A percentile compares a stretch with the other conserved stretches of the same genome.
These are phyloP conservation scores for Sarcophaga subvicina DNA, from an alignment of 2,888 invertebrate genomes.

Conservation along the genomic window DNA sequence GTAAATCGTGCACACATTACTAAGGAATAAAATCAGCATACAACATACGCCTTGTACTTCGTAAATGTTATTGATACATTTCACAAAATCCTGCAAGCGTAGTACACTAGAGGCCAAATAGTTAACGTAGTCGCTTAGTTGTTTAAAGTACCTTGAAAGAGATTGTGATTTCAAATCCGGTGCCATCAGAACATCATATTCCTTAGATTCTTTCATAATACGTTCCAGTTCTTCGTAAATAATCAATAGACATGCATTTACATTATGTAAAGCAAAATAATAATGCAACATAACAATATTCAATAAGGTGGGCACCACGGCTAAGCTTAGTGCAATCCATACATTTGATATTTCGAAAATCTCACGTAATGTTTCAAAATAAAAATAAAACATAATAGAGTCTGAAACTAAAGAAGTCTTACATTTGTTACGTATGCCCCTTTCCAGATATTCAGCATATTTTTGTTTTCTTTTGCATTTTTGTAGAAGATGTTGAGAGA, in stretches of 20 bases:
- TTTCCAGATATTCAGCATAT: not conserved
- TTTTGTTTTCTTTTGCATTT: conserved; percentile 3
- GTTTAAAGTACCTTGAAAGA: not conserved
- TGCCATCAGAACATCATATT: not conserved
- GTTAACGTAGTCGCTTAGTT: not conserved
- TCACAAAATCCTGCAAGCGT: not conserved
- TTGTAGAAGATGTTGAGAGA: not conserved
- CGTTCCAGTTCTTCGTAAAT: conserved; percentile 18
- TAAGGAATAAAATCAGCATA: conserved; percentile 26
- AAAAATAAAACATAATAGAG: not conserved
- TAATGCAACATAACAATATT: conserved; percentile 20
- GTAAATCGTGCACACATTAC: conserved; percentile 31
- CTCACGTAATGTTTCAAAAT: not conserved
- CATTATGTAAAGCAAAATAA: conserved; percentile 16
- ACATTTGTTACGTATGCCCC: not conserved
- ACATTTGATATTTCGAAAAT: conserved; percentile 4
- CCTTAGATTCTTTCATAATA: not conserved
- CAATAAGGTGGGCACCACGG: not conserved
- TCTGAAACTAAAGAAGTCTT: not conserved
- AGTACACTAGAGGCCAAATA: not conserved
- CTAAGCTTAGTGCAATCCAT: not conserved
- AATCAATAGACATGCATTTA: not conserved
- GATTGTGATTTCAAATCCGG: not conserved
- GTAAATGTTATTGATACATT: conserved; percentile 20
- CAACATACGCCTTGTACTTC: conserved; percentile 36